These are phyloP conservation scores for Galeopsomyia nigrocyanea DNA, from an alignment of 2,888 invertebrate species.

Conservation along the genomic window DNA sequence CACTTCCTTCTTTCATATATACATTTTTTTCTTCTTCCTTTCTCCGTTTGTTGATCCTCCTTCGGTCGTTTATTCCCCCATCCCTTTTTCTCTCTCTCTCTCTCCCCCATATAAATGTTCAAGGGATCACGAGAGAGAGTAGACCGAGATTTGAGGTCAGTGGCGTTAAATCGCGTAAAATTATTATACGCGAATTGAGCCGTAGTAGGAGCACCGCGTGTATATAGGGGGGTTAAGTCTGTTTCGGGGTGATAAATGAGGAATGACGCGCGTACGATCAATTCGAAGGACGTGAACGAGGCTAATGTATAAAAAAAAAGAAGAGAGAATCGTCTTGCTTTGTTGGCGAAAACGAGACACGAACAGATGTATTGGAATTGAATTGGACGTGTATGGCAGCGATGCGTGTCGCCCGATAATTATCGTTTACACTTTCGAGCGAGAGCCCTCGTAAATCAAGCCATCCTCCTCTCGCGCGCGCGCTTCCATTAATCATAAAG, in stretches of 20 bases:
- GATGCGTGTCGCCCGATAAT: constrained; percentile 15
- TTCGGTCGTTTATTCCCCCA: background rate
- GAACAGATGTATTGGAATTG: constrained; percentile 38
- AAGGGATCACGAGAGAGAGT: background rate
- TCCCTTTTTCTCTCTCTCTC: background rate
- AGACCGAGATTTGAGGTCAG: constrained; percentile 6
- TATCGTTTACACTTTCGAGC: constrained; percentile 26
- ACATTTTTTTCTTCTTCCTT: background rate
- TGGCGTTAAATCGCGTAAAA: constrained; percentile 32
- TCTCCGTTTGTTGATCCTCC: background rate
- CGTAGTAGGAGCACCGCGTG: background rate
- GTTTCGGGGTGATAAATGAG: constrained; percentile 15
- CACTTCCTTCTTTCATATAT: too few species aligned
- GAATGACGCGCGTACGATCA: constrained; percentile 5
- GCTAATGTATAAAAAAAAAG: constrained; percentile 3
- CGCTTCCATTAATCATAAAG: constrained; percentile 37
- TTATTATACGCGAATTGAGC: constrained; percentile 6
- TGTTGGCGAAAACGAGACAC: constrained; percentile 15
- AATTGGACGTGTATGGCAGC: constrained; percentile 8
- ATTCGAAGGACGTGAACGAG: background rate
- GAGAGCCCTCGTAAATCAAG: constrained; percentile 31
- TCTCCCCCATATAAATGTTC: background rate
- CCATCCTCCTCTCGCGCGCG: constrained; percentile 10
- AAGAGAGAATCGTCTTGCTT: constrained; percentile 22
- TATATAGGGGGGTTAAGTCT: background rate